A percentile compares a stretch with the other conserved stretches of the same genome.
phyloP scores from a whole-genome alignment of 2,888 invertebrate genomes.

The Leptinotarsa tumamoca region DNA sequence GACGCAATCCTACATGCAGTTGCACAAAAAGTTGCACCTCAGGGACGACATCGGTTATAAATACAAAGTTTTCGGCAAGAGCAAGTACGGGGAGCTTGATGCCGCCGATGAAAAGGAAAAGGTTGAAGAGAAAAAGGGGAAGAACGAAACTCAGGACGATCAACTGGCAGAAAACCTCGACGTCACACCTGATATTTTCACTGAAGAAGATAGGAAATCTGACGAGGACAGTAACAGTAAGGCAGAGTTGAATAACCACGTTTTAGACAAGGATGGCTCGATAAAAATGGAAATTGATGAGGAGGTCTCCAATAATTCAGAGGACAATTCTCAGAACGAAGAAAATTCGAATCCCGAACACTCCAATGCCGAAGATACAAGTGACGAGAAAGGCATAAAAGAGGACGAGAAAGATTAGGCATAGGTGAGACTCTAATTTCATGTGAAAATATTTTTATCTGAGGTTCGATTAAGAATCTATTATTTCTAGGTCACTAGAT shows the following conservation, averaged over 20 bases:
- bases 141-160: slow-evolving; percentile 19
- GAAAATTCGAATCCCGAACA: slow-evolving; percentile 22
- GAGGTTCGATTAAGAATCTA: background rate
- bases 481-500: too few species aligned
- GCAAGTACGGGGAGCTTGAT: slow-evolving; percentile 52
- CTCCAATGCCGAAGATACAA: slow-evolving; percentile 31
- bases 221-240: slow-evolving; percentile 31
- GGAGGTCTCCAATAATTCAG: slow-evolving; percentile 39
- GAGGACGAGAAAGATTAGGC: slow-evolving; percentile 16
- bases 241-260: slow-evolving; percentile 16
- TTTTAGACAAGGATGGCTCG: background rate
- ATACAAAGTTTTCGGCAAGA: slow-evolving; percentile 60
- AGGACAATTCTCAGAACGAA: slow-evolving; percentile 39
- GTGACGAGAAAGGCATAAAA: slow-evolving; percentile 22
- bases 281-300: slow-evolving; percentile 41
- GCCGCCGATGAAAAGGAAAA: slow-evolving; percentile 24
- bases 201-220: slow-evolving; percentile 33
- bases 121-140: slow-evolving; percentile 25
- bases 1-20: slow-evolving; percentile 62
- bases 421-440: slow-evolving; percentile 30
- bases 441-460: slow-evolving; percentile 16
- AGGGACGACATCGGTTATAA: slow-evolving; percentile 60
- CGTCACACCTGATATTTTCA: slow-evolving; percentile 42
- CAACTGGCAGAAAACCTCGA: slow-evolving; percentile 38
- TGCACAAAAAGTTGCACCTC: slow-evolving; percentile 62